A percentile compares a stretch with the other conserved stretches of the same genome.
Conservation (phyloP, 2,113 vertebrate genomes). For the Cinclus cinclus region DNA sequence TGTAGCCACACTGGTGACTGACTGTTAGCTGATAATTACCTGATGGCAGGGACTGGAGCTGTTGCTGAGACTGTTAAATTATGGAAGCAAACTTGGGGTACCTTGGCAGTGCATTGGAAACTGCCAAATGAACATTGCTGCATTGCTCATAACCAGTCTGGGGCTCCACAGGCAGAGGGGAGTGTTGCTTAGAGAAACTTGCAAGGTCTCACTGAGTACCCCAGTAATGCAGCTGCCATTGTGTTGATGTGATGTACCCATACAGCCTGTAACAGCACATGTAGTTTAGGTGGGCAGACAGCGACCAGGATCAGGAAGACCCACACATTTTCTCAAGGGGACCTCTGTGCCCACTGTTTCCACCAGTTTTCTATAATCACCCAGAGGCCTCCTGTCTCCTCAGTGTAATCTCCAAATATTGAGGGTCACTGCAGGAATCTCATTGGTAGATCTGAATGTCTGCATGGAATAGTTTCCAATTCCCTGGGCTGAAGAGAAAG, state of each 20-base stretch:
- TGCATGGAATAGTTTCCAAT: neutral
- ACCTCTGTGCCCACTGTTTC: neutral
- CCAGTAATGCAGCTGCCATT: neutral
- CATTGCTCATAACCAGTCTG: neutral
- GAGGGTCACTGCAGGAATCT: neutral
- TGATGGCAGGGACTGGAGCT: neutral
- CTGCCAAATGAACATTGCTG: neutral
- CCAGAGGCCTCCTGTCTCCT: neutral
- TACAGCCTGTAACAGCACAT: fast-evolving
- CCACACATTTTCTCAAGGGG: neutral
- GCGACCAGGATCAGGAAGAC: neutral
- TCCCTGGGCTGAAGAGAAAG: neutral
- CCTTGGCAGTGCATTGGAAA: neutral
- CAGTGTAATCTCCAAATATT: neutral
- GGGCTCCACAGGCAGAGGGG: neutral
- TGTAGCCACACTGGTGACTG: neutral
- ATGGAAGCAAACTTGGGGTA: neutral
- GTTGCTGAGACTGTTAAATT: neutral
- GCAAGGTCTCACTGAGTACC: neutral
- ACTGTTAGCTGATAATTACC: neutral
- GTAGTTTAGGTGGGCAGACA: neutral
- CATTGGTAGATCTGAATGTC: neutral
- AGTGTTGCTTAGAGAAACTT: neutral
- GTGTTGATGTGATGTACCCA: neutral
- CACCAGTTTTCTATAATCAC: neutral